Evolutionary conservation across 2,113 vertebrate species (phyloP).

Genomic region (Nymphicus hollandicus): DNA sequence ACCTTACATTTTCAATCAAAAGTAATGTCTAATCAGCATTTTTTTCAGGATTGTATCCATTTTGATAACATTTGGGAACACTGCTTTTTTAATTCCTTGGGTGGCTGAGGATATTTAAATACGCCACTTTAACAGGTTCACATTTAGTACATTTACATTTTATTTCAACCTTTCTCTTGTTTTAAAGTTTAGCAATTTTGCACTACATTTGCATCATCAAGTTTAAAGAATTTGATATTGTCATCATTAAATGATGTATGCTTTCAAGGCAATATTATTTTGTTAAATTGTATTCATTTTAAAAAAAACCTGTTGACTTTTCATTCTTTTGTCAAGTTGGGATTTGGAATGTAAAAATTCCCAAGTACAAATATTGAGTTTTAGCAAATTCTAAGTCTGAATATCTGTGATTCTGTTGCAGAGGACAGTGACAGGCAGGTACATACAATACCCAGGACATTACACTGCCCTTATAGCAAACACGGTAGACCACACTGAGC

Average conservation of each 20-base stretch:
- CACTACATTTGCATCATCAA: not conserved
- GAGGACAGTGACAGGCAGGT: not conserved
- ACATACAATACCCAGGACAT: not conserved
- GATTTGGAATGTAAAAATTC: not conserved
- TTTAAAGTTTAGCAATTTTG: not conserved
- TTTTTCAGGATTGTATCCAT: not conserved
- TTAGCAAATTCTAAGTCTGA: not conserved
- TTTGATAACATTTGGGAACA: not conserved
- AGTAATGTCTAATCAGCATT: not conserved
- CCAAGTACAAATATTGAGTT: not conserved
- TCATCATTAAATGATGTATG: not conserved
- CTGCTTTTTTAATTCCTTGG: not conserved
- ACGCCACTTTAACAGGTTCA: not conserved
- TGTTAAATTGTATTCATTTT: not conserved
- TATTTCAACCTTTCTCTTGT: not conserved
- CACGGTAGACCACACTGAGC: not conserved
- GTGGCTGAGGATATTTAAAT: not conserved
- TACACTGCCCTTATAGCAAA: not conserved
- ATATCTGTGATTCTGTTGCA: not conserved
- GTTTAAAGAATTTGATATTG: not conserved
- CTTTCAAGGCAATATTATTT: not conserved
- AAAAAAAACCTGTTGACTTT: not conserved
- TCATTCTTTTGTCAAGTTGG: not conserved
- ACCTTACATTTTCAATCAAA: not conserved
- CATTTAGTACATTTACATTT: not conserved